Conservation (phyloP, 2,888 invertebrate genomes). For the Hirudinaria manillensis region DNA sequence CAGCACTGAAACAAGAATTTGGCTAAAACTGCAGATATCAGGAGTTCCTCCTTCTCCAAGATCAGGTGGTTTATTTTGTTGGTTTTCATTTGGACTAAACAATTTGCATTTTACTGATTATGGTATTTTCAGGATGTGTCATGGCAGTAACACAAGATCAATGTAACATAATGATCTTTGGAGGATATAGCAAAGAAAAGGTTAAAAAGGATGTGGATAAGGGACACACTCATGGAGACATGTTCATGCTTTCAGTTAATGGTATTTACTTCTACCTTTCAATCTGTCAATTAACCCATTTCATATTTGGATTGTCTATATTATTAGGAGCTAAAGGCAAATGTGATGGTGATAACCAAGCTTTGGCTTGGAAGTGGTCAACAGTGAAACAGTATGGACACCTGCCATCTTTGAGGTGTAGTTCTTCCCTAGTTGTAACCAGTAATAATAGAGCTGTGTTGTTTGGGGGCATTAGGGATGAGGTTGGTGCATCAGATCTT, state of each 20-base stretch:
- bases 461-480: slow-evolving; percentile 81
- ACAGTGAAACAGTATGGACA: slow-evolving; percentile 64
- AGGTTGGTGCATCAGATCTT: slow-evolving; percentile 46
- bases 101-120: neutral
- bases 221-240: slow-evolving; percentile 67
- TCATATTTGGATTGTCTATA: neutral
- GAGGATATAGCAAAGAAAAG: slow-evolving; percentile 71
- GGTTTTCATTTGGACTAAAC: neutral
- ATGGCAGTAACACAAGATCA: slow-evolving; percentile 59
- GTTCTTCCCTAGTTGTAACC: slow-evolving; percentile 63
- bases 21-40: slow-evolving; percentile 66
- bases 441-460: slow-evolving; percentile 68
- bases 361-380: slow-evolving; percentile 67
- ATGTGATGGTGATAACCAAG: slow-evolving; percentile 33
- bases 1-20: slow-evolving; percentile 70
- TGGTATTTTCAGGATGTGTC: slow-evolving; percentile 62
- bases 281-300: neutral
- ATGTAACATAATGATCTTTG: slow-evolving; percentile 66
- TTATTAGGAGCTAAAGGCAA: slow-evolving; percentile 27
- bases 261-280: slow-evolving; percentile 14
- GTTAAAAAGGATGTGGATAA: slow-evolving; percentile 70
- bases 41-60: slow-evolving; percentile 67
- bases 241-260: slow-evolving; percentile 56
- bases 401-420: slow-evolving; percentile 64
- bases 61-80: slow-evolving; percentile 39